Evolutionary conservation across 30 jellyfish, hydroid and myxozoan genomes (phyloP).

Genomic region (Aurelia sp.): DNA sequence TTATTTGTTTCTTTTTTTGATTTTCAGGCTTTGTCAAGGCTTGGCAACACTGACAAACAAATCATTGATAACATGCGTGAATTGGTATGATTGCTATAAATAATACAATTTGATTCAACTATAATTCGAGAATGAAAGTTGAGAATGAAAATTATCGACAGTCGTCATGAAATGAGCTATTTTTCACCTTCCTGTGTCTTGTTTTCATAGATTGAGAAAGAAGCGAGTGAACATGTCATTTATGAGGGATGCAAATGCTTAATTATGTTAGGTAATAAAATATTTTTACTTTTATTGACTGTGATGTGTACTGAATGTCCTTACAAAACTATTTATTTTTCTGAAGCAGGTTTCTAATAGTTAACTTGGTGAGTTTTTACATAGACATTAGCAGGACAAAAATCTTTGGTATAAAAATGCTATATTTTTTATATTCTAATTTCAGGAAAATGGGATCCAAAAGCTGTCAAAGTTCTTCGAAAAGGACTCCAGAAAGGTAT

Average conservation of each 20-base stretch:
- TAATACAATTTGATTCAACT: too few species aligned
- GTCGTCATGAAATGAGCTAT: not conserved
- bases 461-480: constrained; percentile 45
- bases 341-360: not conserved
- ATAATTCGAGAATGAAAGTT: too few species aligned
- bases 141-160: too few species aligned
- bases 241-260: constrained; percentile 63
- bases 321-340: not conserved
- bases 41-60: not conserved
- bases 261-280: constrained; percentile 30
- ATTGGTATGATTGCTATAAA: not conserved
- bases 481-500: constrained; percentile 59
- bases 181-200: not conserved
- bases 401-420: too few species aligned
- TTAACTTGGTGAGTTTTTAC: not conserved
- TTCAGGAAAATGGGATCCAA: constrained; percentile 66
- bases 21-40: not conserved
- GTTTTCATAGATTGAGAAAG: constrained; percentile 2
- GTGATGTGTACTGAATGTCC: not conserved
- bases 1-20: not conserved
- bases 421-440: not conserved
- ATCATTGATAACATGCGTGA: not conserved
- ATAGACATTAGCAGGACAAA: too few species aligned
- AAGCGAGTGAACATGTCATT: not conserved
- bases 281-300: constrained; percentile 3